Conservation (phyloP, 2,113 vertebrate species). For the Eolophus roseicapilla region DNA sequence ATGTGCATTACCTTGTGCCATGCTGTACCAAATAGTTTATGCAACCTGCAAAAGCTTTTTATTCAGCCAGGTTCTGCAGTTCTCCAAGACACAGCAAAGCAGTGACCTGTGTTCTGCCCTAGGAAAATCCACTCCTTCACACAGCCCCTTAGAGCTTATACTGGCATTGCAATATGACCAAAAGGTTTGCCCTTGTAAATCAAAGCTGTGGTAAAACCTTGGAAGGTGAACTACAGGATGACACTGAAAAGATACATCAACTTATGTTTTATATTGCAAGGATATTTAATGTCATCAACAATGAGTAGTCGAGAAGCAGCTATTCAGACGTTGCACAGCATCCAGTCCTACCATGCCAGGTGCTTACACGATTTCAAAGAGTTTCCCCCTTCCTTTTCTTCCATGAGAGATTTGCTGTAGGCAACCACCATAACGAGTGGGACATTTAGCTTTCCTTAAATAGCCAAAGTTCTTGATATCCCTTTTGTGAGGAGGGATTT, state of each 20-base stretch:
- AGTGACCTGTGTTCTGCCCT: neutral
- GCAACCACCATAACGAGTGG: neutral
- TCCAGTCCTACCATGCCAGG: neutral
- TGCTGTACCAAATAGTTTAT: neutral
- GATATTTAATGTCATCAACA: neutral
- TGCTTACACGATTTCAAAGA: neutral
- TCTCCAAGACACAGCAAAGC: neutral
- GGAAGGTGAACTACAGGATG: neutral
- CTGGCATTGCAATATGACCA: neutral
- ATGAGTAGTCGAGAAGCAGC: neutral
- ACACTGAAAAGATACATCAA: neutral
- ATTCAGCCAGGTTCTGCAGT: neutral
- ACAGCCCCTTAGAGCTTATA: neutral
- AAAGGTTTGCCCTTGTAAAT: neutral
- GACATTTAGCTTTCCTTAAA: neutral
- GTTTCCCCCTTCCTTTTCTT: neutral
- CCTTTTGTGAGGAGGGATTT: neutral
- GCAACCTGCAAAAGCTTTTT: neutral
- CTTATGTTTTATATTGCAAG: fast-evolving
- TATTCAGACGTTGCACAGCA: neutral
- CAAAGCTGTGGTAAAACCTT: neutral
- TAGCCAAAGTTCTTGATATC: neutral
- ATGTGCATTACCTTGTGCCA: neutral
- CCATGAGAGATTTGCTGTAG: neutral
- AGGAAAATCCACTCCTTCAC: neutral